phyloP scores from a whole-genome alignment of 2,888 invertebrate species.

The Lasioglossum pauxillum region DNA sequence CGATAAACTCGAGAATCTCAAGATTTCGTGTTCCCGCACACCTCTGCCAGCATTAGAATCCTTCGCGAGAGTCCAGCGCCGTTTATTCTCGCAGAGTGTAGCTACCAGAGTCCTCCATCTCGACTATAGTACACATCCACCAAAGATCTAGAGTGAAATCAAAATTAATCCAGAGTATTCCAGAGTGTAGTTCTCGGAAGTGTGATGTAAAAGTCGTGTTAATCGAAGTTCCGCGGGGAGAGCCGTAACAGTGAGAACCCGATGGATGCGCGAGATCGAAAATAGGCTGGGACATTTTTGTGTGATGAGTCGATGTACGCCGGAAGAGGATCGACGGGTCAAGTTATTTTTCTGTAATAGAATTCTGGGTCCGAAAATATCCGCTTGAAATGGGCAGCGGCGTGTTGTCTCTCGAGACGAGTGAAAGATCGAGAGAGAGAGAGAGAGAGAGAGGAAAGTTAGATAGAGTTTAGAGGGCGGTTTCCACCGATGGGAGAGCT shows the following conservation, averaged over 20 bases:
- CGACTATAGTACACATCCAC: no score
- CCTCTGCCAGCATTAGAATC: background rate
- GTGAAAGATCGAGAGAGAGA: slow-evolving; percentile 25
- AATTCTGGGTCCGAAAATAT: slow-evolving; percentile 30
- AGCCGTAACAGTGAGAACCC: background rate
- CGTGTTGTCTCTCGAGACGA: background rate
- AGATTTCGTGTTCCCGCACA: no score
- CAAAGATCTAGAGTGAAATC: slow-evolving; percentile 17
- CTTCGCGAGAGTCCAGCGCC: background rate
- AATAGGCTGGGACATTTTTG: slow-evolving; percentile 45
- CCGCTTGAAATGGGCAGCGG: slow-evolving; percentile 26
- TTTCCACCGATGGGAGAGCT: slow-evolving; percentile 43
- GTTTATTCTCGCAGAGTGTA: background rate
- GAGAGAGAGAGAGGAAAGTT: background rate
- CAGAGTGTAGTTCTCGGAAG: no score
- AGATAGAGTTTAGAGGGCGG: background rate
- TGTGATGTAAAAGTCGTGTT: background rate
- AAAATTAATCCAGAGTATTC: background rate
- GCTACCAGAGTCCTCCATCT: background rate
- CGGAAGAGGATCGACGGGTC: slow-evolving; percentile 38
- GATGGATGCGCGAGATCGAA: slow-evolving; percentile 1
- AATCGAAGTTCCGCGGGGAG: background rate
- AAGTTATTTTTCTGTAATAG: slow-evolving; percentile 39
- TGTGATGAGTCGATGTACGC: slow-evolving; percentile 62
- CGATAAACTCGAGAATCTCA: no score